A percentile compares a stretch with the other conserved stretches of the same genome.
phyloP scores from a whole-genome alignment of 1,140 invertebrate genomes.

The Ruditapes philippinarum region DNA sequence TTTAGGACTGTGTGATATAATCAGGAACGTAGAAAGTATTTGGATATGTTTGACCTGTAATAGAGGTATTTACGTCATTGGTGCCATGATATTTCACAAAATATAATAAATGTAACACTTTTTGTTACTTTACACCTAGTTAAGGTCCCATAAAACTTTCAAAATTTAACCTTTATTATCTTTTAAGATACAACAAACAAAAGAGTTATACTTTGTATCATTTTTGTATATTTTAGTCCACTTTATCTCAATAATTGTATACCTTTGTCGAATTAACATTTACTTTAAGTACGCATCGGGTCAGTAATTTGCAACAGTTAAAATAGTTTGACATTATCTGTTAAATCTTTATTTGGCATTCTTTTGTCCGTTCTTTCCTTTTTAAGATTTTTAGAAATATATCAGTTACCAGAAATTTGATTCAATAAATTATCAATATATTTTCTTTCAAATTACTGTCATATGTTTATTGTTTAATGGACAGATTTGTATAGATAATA shows the following conservation, averaged over 20 bases:
- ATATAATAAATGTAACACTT: too few relatives aligned
- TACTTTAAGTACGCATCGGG: background rate
- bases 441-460: conserved; percentile 27
- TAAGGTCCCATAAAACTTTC: background rate
- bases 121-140: background rate
- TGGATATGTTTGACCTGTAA: too few relatives aligned
- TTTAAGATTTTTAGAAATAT: conserved; percentile 15
- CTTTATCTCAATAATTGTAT: background rate
- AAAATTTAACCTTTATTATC: background rate
- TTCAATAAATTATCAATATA: background rate
- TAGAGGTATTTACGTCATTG: too few relatives aligned
- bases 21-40: too few relatives aligned
- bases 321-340: conserved; percentile 44
- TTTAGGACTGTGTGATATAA: too few relatives aligned
- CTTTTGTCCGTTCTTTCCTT: background rate
- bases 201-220: conserved; percentile 22
- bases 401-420: background rate
- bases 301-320: conserved; percentile 33
- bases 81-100: too few relatives aligned
- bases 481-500: background rate
- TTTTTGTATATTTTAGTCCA: background rate
- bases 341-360: background rate
- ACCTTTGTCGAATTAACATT: conserved; percentile 12
- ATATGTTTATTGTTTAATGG: conserved; percentile 3
- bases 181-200: background rate